Evolutionary conservation across 2,113 vertebrate genomes (phyloP), one percentile per base, ranked within the genome.

Genomic region (Eleginops maclovinus): DNA sequence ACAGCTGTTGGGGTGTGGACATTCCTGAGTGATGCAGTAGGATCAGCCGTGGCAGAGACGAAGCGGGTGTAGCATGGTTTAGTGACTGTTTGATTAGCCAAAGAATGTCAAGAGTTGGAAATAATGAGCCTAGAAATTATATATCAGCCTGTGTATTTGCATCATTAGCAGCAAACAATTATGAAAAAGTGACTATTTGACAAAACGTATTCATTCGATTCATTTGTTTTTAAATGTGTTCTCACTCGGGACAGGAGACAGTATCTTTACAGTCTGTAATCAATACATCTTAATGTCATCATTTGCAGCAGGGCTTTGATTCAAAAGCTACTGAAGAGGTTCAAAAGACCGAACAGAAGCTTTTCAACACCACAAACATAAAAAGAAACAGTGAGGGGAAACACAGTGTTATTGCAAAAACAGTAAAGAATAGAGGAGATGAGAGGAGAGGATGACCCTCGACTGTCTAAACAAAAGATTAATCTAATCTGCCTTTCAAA

Each of bases 1-100:
- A 68, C 91, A 91, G 91, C 89, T 92, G 91, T 89, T 81, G 69
- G 88, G 86, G 81, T 79, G 86, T 66, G 82, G 88, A 79, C 87
- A 89, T 89, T 90, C 83, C 82, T 77, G 56, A 72, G 79, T 81
- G 82, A 87, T 81, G 75, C 60, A 60, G 46, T 50, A 70, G 79
- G 79, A 89, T 92, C 82, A 87, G 79, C 59, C 43, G 4, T 58
- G 74, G 72, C 65, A 80, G 80, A 26, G 62, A 50, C 2, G 43
- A 65, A 64, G 75, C 10, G 4, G 59, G 56, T 43, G 26, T 40
- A 26, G 51, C 50, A 40, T n/a, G 26, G 56, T 65, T 62, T 43
- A 59, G 70, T 59, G 78, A 79, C 53, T 31, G 83, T 76, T 80
- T 68, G 71, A 71, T 72, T 77, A 19, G 73, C 53, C 49, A 61